phyloP scores from a whole-genome alignment of 2,113 vertebrate genomes.

The Apodemus speciosus region DNA sequence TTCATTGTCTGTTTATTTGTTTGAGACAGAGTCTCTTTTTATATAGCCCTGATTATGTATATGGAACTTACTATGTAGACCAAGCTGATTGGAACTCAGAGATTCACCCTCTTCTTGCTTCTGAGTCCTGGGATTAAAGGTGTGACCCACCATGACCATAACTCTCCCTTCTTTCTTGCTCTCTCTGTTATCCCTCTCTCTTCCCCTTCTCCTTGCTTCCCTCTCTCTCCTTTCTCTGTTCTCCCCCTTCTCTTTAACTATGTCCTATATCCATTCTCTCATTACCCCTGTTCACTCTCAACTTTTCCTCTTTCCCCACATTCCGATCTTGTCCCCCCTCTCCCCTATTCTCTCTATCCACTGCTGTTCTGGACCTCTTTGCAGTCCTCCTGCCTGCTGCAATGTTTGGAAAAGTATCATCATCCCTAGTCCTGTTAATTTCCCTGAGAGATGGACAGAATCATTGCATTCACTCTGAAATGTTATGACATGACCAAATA shows the following conservation, averaged over 20 bases:
- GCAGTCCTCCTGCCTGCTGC: neutral
- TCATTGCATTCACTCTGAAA: neutral
- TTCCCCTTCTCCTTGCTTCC: no score
- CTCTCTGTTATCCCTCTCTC: no score
- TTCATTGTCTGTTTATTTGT: neutral
- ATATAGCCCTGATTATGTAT: neutral
- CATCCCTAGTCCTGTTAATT: neutral
- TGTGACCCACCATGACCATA: neutral
- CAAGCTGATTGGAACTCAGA: neutral
- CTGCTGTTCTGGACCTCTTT: neutral
- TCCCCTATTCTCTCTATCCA: no score
- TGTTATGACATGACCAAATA: neutral
- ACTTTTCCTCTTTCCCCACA: no score
- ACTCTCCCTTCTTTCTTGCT: neutral
- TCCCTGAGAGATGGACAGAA: neutral
- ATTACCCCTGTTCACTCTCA: no score
- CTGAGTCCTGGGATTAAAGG: neutral
- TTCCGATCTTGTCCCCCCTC: no score
- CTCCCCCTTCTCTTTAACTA: no score
- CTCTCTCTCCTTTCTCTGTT: no score
- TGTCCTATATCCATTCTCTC: no score
- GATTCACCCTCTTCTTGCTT: neutral
- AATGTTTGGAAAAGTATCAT: neutral
- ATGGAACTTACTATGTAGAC: neutral
- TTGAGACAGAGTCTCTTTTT: neutral